A percentile compares a stretch with the other conserved stretches of the same genome.
These are phyloP conservation scores for Brachyrhaphis roseni DNA, from an alignment of 2,797 vertebrate genomes.

Conservation along the genomic window DNA sequence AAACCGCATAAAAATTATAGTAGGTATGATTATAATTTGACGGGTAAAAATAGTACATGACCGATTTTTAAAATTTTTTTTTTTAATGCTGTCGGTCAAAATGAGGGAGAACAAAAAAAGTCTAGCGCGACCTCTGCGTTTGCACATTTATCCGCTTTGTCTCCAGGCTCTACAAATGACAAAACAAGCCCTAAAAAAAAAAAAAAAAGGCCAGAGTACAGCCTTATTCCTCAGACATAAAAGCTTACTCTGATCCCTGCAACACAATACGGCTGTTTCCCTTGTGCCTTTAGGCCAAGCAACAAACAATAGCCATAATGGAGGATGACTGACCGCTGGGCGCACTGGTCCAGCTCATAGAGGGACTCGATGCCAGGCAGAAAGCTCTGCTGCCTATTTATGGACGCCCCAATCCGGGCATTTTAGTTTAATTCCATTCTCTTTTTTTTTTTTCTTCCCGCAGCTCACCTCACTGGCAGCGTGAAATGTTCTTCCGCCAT, in stretches of 20 bases:
- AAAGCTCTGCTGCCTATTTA: conserved; percentile 32
- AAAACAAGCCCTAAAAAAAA: not conserved
- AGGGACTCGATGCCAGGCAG: conserved; percentile 56
- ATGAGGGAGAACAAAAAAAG: too few species aligned
- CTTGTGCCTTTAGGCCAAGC: conserved; percentile 62
- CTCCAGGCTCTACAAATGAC: conserved; percentile 14
- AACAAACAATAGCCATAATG: conserved; percentile 74
- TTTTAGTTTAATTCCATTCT: conserved; percentile 21
- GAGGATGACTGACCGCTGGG: conserved; percentile 72
- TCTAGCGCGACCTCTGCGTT: conserved; percentile 20
- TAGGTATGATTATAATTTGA: too few species aligned
- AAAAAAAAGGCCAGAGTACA: conserved; percentile 39
- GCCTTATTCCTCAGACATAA: conserved; percentile 68
- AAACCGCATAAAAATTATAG: too few species aligned
- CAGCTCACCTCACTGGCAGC: conserved; percentile 11
- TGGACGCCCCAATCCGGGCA: conserved; percentile 46
- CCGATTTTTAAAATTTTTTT: too few species aligned
- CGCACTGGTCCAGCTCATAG: conserved; percentile 58
- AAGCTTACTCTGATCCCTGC: conserved; percentile 68
- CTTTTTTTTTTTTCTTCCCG: not conserved
- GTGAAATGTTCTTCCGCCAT: conserved; percentile 8
- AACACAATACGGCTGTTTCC: conserved; percentile 61
- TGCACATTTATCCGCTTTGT: conserved; percentile 25
- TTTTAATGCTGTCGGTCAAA: too few species aligned
- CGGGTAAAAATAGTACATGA: too few species aligned